A percentile compares a stretch with the other conserved stretches of the same genome.
These are phyloP conservation scores for Kobus ellipsiprymnus DNA, from an alignment of 2,113 vertebrate species.

Conservation along the genomic window DNA sequence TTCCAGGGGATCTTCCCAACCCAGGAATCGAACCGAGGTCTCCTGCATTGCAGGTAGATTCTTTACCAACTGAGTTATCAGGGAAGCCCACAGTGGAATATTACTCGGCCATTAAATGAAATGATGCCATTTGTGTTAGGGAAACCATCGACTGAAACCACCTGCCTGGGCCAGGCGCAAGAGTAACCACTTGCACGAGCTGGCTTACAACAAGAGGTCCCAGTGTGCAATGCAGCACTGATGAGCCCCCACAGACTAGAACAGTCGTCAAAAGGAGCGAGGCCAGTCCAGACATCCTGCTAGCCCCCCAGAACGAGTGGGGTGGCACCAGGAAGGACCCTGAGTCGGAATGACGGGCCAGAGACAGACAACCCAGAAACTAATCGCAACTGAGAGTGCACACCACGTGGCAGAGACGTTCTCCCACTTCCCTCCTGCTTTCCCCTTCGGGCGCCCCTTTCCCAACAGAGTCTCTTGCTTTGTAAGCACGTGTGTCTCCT, in stretches of 20 bases:
- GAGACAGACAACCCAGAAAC: background rate
- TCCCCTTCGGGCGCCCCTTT: background rate
- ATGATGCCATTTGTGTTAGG: background rate
- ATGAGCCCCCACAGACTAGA: background rate
- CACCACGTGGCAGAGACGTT: background rate
- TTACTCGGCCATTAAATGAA: background rate
- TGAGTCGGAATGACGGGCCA: fast-evolving
- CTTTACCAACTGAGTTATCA: background rate
- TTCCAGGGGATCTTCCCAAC: fast-evolving
- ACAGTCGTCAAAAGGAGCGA: background rate
- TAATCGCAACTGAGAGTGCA: fast-evolving
- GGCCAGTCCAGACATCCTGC: background rate
- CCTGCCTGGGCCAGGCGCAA: fast-evolving
- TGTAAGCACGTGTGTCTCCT: background rate
- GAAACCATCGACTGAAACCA: background rate
- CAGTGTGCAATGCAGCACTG: background rate
- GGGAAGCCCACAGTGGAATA: background rate
- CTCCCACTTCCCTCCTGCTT: background rate
- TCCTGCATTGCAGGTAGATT: background rate
- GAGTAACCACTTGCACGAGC: background rate
- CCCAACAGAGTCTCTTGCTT: background rate
- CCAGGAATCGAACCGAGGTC: fast-evolving
- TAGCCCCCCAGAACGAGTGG: background rate
- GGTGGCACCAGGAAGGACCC: background rate
- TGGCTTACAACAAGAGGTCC: background rate